Conservation (phyloP, 2,113 vertebrate species). For the Ceuthmochares aereus region DNA sequence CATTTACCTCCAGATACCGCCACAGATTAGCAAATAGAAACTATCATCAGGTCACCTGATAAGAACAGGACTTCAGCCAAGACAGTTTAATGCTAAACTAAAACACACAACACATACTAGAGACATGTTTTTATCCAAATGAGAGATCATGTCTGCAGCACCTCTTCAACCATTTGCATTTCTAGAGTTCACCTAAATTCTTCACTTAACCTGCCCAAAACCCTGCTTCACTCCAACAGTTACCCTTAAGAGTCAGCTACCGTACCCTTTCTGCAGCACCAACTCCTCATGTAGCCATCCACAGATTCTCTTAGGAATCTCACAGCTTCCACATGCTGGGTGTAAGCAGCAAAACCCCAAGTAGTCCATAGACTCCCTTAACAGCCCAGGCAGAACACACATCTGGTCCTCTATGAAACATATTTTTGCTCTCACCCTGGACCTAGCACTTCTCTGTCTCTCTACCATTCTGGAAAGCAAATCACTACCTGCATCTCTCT, state of each 20-base stretch:
- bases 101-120: not conserved
- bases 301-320: rapidly evolving
- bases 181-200: not conserved
- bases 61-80: not conserved
- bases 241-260: not conserved
- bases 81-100: not conserved
- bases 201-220: not conserved
- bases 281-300: not conserved
- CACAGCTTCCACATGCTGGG: not conserved
- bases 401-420: not conserved
- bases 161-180: not conserved
- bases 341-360: not conserved
- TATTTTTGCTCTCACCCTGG: not conserved
- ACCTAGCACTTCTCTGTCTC: not conserved
- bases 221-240: not conserved
- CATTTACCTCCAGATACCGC: not conserved
- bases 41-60: not conserved
- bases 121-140: not conserved
- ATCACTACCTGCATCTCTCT: rapidly evolving
- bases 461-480: not conserved
- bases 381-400: not conserved
- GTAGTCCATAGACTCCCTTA: rapidly evolving
- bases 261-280: not conserved
- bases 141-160: not conserved
- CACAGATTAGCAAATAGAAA: not conserved